Percentiles rank a stretch among this genome's conserved stretches.
phyloP scores from a whole-genome alignment of 2,888 invertebrate species.

The Lordiphosa fenestrarum region DNA sequence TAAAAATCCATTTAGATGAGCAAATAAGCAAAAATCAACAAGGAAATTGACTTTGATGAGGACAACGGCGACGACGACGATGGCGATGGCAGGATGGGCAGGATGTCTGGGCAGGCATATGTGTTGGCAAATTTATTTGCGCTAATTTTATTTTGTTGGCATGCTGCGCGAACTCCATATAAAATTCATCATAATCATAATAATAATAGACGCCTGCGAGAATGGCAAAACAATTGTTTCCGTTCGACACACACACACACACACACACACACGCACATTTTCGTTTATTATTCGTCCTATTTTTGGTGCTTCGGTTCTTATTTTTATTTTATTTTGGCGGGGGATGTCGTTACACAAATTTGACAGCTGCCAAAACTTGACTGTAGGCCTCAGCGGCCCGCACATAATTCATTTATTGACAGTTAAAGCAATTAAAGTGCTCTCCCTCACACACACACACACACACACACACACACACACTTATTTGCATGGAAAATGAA shows the following conservation, averaged over 20 bases:
- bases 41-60: conserved; percentile 72
- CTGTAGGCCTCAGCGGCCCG: conserved; percentile 26
- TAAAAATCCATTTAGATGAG: conserved; percentile 75
- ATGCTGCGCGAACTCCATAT: conserved; percentile 16
- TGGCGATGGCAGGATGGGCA: too few relatives aligned
- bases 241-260: conserved; percentile 1
- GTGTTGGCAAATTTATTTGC: conserved; percentile 32
- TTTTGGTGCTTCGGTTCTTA: too few relatives aligned
- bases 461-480: too few relatives aligned
- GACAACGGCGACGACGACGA: conserved; percentile 16
- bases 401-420: conserved; percentile 60
- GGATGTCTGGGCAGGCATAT: conserved; percentile 4
- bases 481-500: background rate
- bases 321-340: background rate
- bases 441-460: background rate
- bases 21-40: conserved; percentile 76
- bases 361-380: conserved; percentile 60
- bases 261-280: conserved; percentile 4
- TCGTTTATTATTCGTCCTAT: too few relatives aligned
- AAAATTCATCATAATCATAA: conserved; percentile 7
- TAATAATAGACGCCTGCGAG: conserved; percentile 7
- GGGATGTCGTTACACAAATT: conserved; percentile 33
- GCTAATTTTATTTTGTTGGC: conserved; percentile 39
- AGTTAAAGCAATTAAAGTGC: conserved; percentile 58
- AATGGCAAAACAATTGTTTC: conserved; percentile 28